Evolutionary conservation across 2,113 vertebrate species (phyloP), one percentile per base, ranked within the genome.

Genomic region (Hystrix cristata): DNA sequence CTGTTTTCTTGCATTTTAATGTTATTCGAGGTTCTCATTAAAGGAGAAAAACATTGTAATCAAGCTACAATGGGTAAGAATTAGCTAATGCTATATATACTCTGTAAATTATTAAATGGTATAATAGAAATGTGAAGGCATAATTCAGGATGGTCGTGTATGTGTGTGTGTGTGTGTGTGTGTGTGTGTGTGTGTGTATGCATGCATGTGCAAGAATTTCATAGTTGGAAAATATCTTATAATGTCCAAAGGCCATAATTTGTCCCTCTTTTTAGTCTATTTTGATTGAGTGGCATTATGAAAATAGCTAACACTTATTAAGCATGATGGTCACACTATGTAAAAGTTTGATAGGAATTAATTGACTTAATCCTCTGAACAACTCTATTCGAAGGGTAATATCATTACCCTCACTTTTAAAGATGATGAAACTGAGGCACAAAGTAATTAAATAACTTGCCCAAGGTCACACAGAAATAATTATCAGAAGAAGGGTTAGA

Each of bases 1-100:
- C 69, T 94, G 46, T 97, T 95, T 92, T 74, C 57, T 48, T 87
- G 25, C 34, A 55, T 93, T 80, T 82, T 78, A 82, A 74, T 93
- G 65, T 38, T 79, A 83, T 69, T 21, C 13, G 85, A 79, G 23
- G 21, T 67, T 93, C 51, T 93, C 57, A 48, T 82, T 85, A 89
- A 76, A 72, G 62, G 90, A 69, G 94, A 96, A 83, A 89, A 62
- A 92, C 23, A 16, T 43, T 65, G 19, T 65, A 76, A 84, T 96
- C 65, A 91, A 88, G 16, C 29, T 76, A 48, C 62, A 64, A 59
- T 38, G 85, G 78, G 62, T 69, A 31, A 78, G 29, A 83, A 48
- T 46, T 80, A 31, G 51, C 16, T 80, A 21, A 8, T 65, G 83
- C 48, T 88, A 34, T 57, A 53, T 31, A 27, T 46, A 59, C 51